A percentile compares a stretch with the other conserved stretches of the same genome.
These are phyloP conservation scores for Astreopora myriophthalma DNA, from an alignment of 64 coral and sea anemone species.

Conservation along the genomic window DNA sequence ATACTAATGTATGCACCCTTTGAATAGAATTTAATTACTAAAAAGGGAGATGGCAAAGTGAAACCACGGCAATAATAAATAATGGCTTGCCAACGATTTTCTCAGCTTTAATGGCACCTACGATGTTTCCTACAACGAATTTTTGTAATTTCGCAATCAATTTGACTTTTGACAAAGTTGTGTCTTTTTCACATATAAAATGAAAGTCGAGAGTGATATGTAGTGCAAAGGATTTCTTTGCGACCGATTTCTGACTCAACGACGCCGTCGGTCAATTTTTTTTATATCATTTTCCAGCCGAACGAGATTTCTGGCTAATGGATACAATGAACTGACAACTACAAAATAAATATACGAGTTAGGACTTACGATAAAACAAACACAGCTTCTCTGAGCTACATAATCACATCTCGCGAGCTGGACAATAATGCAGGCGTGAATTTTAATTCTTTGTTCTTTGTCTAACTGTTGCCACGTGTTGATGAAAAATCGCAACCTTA, in stretches of 20 bases:
- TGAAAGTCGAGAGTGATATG: neutral
- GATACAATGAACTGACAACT: neutral
- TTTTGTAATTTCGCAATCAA: neutral
- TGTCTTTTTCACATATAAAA: neutral
- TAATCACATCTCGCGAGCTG: neutral
- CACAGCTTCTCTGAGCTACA: neutral
- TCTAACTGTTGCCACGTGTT: neutral
- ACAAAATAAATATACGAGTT: neutral
- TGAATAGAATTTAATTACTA: conserved; percentile 39
- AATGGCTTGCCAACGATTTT: neutral
- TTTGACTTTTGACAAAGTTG: neutral
- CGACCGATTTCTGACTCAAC: neutral
- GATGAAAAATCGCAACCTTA: neutral
- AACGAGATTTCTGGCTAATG: neutral
- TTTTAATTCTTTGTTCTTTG: neutral
- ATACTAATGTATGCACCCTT: conserved; percentile 16
- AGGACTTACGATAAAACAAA: conserved; percentile 1
- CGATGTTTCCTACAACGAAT: too few species aligned
- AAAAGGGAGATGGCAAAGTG: neutral
- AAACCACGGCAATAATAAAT: neutral
- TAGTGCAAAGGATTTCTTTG: neutral
- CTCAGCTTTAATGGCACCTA: neutral
- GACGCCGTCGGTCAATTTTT: neutral
- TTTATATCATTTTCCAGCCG: neutral
- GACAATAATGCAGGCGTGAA: neutral